These are phyloP conservation scores for Eonycteris spelaea DNA, from an alignment of 2,113 vertebrate genomes.

Conservation along the genomic window DNA sequence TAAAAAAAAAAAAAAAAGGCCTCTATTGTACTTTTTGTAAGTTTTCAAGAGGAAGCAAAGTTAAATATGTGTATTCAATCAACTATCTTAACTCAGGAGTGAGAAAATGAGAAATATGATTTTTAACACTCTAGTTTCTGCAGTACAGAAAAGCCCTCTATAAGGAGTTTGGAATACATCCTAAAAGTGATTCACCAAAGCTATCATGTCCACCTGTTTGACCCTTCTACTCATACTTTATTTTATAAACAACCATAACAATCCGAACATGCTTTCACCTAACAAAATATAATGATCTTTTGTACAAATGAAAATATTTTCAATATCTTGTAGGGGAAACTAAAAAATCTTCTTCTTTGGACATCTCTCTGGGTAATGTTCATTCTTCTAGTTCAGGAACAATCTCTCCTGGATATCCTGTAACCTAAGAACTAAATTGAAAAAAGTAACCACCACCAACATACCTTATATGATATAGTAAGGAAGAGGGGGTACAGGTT, in stretches of 20 bases:
- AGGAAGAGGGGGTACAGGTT: neutral
- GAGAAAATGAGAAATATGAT: neutral
- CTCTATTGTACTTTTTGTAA: neutral
- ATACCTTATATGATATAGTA: neutral
- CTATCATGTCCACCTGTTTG: neutral
- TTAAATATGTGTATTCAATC: neutral
- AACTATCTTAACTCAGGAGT: neutral
- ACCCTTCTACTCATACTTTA: neutral
- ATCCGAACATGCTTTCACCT: neutral
- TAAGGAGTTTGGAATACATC: neutral
- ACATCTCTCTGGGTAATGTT: neutral
- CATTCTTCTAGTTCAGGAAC: neutral
- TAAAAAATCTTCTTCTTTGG: neutral
- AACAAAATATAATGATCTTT: neutral
- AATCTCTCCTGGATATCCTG: neutral
- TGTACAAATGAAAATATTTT: neutral
- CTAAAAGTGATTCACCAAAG: neutral
- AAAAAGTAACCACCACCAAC: neutral
- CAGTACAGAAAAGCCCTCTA: neutral
- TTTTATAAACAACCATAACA: neutral
- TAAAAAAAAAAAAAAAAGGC: neutral
- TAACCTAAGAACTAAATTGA: neutral
- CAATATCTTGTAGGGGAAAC: neutral
- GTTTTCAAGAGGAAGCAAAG: constrained; percentile 2
- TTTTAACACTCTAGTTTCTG: neutral